A percentile compares a stretch with the other conserved stretches of the same genome.
Evolutionary conservation across 1,140 invertebrate species (phyloP).

Genomic region (Luehdorfia chinensis): DNA sequence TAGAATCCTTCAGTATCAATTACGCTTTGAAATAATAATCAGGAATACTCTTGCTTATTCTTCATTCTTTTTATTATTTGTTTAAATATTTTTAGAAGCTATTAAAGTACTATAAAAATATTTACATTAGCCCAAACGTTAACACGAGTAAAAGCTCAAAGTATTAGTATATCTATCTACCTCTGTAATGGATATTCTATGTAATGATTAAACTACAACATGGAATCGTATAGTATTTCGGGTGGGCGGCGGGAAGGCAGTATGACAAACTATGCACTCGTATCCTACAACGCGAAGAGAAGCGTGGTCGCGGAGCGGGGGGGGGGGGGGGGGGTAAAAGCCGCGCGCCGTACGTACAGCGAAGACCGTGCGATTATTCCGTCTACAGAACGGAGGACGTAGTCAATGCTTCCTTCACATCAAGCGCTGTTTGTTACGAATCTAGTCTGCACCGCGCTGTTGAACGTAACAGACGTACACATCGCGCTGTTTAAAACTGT

Average conservation of each 20-base stretch:
- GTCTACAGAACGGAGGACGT: constrained; percentile 63
- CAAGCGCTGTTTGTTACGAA: constrained; percentile 49
- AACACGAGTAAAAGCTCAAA: neutral
- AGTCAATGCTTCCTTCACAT: constrained; percentile 62
- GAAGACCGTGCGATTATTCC: constrained; percentile 63
- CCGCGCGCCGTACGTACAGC: constrained; percentile 40
- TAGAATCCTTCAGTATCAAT: no score
- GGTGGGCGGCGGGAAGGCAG: constrained; percentile 22
- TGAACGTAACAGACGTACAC: constrained; percentile 43
- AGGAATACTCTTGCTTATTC: no score
- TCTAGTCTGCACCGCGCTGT: constrained; percentile 65
- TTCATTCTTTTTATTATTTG: no score
- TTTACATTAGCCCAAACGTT: neutral
- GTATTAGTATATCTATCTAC: neutral
- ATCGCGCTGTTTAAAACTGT: constrained; percentile 33
- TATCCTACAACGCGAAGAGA: constrained; percentile 19
- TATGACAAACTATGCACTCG: constrained; percentile 11
- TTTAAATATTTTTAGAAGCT: no score
- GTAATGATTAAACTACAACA: constrained; percentile 2
- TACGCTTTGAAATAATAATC: no score
- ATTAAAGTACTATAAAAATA: no score
- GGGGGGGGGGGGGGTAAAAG: constrained; percentile 25
- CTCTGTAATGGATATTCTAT: constrained; percentile 10
- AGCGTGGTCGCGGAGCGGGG: constrained; percentile 25
- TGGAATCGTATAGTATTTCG: constrained; percentile 17